phyloP scores from a whole-genome alignment of 2,888 invertebrate species.

The Drosophila niveifrons region DNA sequence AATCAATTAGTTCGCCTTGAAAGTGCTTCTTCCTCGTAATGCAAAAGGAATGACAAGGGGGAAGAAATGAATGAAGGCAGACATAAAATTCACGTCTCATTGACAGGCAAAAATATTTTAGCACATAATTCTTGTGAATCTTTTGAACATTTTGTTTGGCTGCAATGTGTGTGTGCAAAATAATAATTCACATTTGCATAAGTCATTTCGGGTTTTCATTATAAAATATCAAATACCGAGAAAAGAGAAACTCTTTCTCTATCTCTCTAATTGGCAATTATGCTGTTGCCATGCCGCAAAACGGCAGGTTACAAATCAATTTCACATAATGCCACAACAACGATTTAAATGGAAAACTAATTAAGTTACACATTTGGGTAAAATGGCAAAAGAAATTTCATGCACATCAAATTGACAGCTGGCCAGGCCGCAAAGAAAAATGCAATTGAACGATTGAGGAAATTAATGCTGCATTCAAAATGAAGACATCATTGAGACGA shows the following conservation, averaged over 20 bases:
- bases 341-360: slow-evolving; percentile 53
- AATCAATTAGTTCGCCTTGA: slow-evolving; percentile 77
- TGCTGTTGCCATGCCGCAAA: slow-evolving; percentile 17
- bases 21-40: slow-evolving; percentile 16
- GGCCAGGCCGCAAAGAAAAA: slow-evolving; percentile 10
- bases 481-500: slow-evolving; percentile 39
- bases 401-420: slow-evolving; percentile 30
- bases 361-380: slow-evolving; percentile 44
- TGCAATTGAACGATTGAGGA: slow-evolving; percentile 62
- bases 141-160: slow-evolving; percentile 21
- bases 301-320: slow-evolving; percentile 15
- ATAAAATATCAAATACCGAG: slow-evolving; percentile 33
- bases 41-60: neutral
- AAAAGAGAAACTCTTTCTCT: neutral
- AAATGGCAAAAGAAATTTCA: slow-evolving; percentile 28
- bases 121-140: slow-evolving; percentile 40
- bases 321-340: slow-evolving; percentile 6
- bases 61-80: neutral
- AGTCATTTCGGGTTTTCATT: slow-evolving; percentile 8
- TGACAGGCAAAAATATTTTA: slow-evolving; percentile 67
- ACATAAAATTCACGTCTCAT: slow-evolving; percentile 71
- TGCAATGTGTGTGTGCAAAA: slow-evolving; percentile 28
- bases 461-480: slow-evolving; percentile 69
- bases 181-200: slow-evolving; percentile 42
- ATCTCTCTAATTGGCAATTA: slow-evolving; percentile 65